Percentiles rank a stretch among this genome's conserved stretches.
Evolutionary conservation across 2,797 vertebrate species (phyloP).

Genomic region (Melanotaenia boesemani): DNA sequence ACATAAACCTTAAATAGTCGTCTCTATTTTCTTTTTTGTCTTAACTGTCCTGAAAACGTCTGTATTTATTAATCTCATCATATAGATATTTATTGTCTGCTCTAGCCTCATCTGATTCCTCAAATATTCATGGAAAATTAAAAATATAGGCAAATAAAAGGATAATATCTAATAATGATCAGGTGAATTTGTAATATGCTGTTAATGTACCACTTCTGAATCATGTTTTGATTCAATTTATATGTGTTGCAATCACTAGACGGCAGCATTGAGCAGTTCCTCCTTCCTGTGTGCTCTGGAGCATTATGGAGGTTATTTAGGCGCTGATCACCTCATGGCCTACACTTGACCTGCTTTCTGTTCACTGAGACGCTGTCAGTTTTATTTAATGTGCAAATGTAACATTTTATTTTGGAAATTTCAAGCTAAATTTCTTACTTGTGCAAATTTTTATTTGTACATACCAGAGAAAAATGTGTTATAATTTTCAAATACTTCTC

Average conservation of each 20-base stretch:
- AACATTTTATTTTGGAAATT: neutral
- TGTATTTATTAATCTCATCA: neutral
- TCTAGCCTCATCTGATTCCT: neutral
- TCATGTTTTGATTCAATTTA: neutral
- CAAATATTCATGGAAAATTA: too few species aligned
- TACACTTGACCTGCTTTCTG: slow-evolving; percentile 82
- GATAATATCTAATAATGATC: neutral
- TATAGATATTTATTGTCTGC: too few species aligned
- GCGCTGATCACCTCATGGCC: slow-evolving; percentile 71
- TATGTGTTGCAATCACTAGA: slow-evolving; percentile 35
- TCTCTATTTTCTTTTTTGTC: neutral
- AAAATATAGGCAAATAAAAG: neutral
- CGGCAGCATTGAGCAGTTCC: slow-evolving; percentile 62
- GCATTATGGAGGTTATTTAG: slow-evolving; percentile 47
- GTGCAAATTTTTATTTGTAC: neutral
- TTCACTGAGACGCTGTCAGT: neutral
- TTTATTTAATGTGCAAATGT: neutral
- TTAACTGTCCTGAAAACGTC: neutral
- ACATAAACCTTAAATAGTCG: neutral
- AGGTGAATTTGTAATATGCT: neutral
- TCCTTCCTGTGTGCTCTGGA: neutral
- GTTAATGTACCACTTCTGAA: neutral
- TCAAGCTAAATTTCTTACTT: neutral
- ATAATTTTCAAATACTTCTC: neutral
- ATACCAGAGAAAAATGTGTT: neutral